Conservation (phyloP, 1,140 invertebrate genomes). For the Ylistrum balloti region DNA sequence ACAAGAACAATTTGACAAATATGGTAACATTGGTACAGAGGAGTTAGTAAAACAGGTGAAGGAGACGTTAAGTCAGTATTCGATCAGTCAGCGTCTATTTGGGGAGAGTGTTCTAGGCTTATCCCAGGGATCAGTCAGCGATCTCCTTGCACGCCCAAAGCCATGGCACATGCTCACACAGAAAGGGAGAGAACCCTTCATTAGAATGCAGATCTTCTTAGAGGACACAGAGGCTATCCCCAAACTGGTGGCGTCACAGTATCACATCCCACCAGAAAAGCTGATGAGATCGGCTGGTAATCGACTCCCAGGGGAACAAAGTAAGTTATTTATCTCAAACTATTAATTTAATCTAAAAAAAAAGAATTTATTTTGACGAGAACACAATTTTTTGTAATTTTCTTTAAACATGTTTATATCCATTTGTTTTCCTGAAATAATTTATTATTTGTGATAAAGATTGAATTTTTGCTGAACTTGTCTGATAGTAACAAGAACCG, state of each 20-base stretch:
- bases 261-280: slow-evolving; percentile 96
- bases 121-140: slow-evolving; percentile 94
- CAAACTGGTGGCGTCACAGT: slow-evolving; percentile 97
- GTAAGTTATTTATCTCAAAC: too few relatives aligned
- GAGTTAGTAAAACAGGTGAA: slow-evolving; percentile 98
- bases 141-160: slow-evolving; percentile 98
- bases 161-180: slow-evolving; percentile 99
- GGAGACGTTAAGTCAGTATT: slow-evolving; percentile 98
- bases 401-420: too few relatives aligned
- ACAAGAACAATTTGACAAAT: slow-evolving; percentile 99
- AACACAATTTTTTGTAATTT: too few relatives aligned
- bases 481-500: neutral
- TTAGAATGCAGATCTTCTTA: slow-evolving; percentile 98
- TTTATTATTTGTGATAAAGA: too few relatives aligned
- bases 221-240: slow-evolving; percentile 98
- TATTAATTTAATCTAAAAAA: too few relatives aligned
- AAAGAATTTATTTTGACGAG: neutral
- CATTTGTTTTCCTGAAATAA: too few relatives aligned
- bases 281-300: slow-evolving; percentile 84
- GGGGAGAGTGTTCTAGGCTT: slow-evolving; percentile 98
- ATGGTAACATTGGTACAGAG: slow-evolving; percentile 99
- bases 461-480: neutral
- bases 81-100: slow-evolving; percentile 98
- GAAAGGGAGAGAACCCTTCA: slow-evolving; percentile 98
- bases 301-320: slow-evolving; percentile 55